Conservation (phyloP, 2,888 invertebrate species). For the Apomyelois bistriatella region DNA sequence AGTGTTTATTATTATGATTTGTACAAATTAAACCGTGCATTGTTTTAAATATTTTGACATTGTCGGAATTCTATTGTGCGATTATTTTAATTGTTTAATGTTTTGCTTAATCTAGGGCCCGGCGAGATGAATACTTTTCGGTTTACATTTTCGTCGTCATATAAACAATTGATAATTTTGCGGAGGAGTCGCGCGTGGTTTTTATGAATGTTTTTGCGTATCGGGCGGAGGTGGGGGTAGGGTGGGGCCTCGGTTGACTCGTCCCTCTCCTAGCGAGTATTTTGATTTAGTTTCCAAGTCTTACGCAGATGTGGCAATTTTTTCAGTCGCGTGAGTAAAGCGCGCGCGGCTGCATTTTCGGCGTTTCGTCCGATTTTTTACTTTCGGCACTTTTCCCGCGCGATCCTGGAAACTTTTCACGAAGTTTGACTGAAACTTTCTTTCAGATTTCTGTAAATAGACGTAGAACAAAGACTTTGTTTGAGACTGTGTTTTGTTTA, state of each 20-base stretch:
- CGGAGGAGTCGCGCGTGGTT: slow-evolving; percentile 68
- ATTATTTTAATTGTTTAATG: slow-evolving; percentile 66
- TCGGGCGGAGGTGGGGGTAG: slow-evolving; percentile 65
- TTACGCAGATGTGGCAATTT: slow-evolving; percentile 76
- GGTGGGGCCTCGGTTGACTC: slow-evolving; percentile 73
- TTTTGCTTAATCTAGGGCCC: slow-evolving; percentile 57
- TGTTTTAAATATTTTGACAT: slow-evolving; percentile 71
- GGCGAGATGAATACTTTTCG: slow-evolving; percentile 51
- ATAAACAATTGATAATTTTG: slow-evolving; percentile 76
- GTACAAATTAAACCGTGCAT: slow-evolving; percentile 64
- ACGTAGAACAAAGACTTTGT: slow-evolving; percentile 41
- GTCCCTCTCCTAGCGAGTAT: slow-evolving; percentile 78
- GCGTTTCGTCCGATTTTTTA: slow-evolving; percentile 46
- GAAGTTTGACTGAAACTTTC: slow-evolving; percentile 39
- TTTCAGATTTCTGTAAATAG: slow-evolving; percentile 43
- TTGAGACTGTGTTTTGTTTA: slow-evolving; percentile 34
- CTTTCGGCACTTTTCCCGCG: slow-evolving; percentile 50
- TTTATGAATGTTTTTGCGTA: slow-evolving; percentile 79
- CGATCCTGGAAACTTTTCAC: slow-evolving; percentile 31
- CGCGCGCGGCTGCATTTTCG: slow-evolving; percentile 66
- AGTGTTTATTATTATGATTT: slow-evolving; percentile 68
- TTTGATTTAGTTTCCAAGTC: slow-evolving; percentile 79
- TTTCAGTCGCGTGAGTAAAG: slow-evolving; percentile 76
- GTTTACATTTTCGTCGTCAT: slow-evolving; percentile 65
- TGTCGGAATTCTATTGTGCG: slow-evolving; percentile 68